These are phyloP conservation scores for Eulacestoma nigropectus DNA, from an alignment of 2,113 vertebrate species.

Conservation along the genomic window DNA sequence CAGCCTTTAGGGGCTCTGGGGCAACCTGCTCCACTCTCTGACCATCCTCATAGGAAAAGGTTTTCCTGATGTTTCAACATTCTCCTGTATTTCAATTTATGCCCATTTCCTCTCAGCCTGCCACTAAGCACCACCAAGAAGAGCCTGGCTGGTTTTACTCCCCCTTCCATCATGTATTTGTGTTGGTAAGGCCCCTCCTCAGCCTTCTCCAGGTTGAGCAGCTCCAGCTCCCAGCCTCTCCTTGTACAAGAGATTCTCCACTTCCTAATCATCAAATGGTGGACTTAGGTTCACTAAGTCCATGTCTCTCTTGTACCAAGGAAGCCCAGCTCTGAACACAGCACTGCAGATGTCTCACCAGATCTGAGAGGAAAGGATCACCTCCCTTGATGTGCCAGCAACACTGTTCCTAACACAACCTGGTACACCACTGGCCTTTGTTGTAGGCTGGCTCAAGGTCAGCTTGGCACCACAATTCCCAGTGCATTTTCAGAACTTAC, in stretches of 20 bases:
- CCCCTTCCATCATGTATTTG: neutral
- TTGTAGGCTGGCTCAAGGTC: accelerated
- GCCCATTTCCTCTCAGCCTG: neutral
- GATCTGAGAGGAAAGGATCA: neutral
- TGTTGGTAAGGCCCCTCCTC: accelerated
- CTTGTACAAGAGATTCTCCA: neutral
- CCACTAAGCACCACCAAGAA: neutral
- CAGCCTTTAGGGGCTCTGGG: neutral
- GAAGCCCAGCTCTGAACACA: neutral
- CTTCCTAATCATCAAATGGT: neutral
- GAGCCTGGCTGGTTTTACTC: neutral
- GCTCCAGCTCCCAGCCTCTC: neutral
- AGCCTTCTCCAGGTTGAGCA: neutral
- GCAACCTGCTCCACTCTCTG: neutral
- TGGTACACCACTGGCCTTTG: accelerated
- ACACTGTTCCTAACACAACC: neutral
- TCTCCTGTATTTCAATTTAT: neutral
- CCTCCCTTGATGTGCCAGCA: no score
- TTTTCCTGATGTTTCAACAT: neutral
- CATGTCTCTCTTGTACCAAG: accelerated
- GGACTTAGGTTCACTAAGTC: neutral
- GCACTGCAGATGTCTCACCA: no score
- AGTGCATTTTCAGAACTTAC: neutral
- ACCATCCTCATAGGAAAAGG: neutral
- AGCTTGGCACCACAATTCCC: neutral